A percentile compares a stretch with the other conserved stretches of the same genome.
Evolutionary conservation across 1,140 invertebrate genomes (phyloP).

Genomic region (Drosophila chauvacae): DNA sequence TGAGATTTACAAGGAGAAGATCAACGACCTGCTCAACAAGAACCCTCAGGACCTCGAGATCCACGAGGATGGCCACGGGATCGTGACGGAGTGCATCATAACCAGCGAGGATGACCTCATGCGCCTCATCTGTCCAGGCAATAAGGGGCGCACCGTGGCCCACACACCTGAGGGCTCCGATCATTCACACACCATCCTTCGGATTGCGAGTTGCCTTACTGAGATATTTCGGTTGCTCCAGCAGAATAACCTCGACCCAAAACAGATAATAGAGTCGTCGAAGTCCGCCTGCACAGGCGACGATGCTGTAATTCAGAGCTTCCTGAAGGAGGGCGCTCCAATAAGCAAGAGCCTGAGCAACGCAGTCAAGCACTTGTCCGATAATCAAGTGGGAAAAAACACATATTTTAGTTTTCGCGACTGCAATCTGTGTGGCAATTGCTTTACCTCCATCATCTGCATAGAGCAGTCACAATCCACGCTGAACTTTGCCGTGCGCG

Average conservation of each 20-base stretch:
- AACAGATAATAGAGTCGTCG: conserved; percentile 87
- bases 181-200: conserved; percentile 92
- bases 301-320: too few species aligned
- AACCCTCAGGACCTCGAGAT: too few species aligned
- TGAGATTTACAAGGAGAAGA: too few species aligned
- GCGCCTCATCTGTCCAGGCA: conserved; percentile 45
- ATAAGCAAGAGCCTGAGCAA: conserved; percentile 85
- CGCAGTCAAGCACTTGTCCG: conserved; percentile 92
- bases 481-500: conserved; percentile 89
- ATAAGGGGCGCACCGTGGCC: conserved; percentile 89
- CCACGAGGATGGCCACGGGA: conserved; percentile 85
- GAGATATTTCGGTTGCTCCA: too few species aligned
- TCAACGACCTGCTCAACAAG: too few species aligned
- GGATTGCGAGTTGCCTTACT: conserved; percentile 84
- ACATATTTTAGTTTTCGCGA: conserved; percentile 91
- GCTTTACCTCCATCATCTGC: conserved; percentile 94
- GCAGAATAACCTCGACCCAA: not conserved
- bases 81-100: too few species aligned
- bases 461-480: conserved; percentile 91
- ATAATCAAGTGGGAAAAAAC: conserved; percentile 82
- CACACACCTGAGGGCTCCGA: conserved; percentile 92
- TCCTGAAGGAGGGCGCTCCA: too few species aligned
- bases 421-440: conserved; percentile 95
- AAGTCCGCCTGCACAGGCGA: conserved; percentile 72
- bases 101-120: too few species aligned